These are phyloP conservation scores for Choloepus didactylus DNA, from an alignment of 2,797 vertebrate genomes.

Conservation along the genomic window DNA sequence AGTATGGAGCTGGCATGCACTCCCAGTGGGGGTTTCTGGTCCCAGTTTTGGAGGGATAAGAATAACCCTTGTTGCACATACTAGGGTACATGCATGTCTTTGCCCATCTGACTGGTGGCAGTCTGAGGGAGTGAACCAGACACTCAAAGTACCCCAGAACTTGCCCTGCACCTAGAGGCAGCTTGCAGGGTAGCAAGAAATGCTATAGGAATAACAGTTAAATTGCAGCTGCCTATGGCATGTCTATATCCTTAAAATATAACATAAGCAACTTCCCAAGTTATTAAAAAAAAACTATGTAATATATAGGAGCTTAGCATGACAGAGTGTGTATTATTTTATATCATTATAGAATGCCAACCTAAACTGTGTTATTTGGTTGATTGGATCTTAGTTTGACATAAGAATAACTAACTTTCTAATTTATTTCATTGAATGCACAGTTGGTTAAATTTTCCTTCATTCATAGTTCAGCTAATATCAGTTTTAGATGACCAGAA, in stretches of 20 bases:
- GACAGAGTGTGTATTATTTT: not conserved
- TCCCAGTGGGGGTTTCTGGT: no score
- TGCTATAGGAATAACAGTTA: no score
- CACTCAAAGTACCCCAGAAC: no score
- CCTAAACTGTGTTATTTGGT: not conserved
- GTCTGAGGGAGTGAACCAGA: no score
- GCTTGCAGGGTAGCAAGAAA: no score
- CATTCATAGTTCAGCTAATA: not conserved
- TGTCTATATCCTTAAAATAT: conserved; percentile 4
- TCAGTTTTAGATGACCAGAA: not conserved
- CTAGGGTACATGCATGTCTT: no score
- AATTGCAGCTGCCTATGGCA: not conserved
- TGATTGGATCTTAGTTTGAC: not conserved
- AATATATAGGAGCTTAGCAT: not conserved
- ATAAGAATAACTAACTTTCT: not conserved
- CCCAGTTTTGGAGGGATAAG: no score
- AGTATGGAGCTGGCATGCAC: no score
- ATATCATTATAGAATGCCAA: not conserved
- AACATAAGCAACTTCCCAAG: not conserved
- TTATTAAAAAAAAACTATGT: not conserved
- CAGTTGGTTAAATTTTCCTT: not conserved
- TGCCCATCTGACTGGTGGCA: no score
- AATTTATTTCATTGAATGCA: not conserved
- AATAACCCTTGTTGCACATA: no score
- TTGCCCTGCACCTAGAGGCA: no score